Conservation (phyloP, 2,113 vertebrate genomes). For the Mohoua ochrocephala region DNA sequence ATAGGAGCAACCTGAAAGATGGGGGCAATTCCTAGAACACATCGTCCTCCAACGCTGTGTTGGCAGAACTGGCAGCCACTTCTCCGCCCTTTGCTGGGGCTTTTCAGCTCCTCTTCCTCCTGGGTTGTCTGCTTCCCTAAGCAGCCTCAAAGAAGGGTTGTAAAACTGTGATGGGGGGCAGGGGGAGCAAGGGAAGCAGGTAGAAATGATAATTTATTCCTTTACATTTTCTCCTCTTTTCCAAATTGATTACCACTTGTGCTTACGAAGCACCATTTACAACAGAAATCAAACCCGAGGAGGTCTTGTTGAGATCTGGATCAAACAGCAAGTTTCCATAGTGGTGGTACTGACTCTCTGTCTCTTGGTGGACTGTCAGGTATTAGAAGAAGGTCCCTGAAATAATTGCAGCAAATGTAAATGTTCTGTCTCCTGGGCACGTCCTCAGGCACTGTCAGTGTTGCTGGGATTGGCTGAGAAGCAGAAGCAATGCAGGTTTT, state of each 20-base stretch:
- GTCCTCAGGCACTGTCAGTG: neutral
- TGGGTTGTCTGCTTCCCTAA: neutral
- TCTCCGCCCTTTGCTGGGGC: neutral
- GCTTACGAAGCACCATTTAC: neutral
- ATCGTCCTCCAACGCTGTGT: rapidly evolving
- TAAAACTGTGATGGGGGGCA: neutral
- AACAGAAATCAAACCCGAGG: neutral
- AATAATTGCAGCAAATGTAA: neutral
- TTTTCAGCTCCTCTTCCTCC: neutral
- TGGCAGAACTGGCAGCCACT: neutral
- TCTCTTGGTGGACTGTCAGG: neutral
- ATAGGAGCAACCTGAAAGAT: neutral
- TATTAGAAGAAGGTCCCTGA: neutral
- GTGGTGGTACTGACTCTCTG: neutral
- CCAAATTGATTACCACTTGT: neutral
- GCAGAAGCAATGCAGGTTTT: neutral
- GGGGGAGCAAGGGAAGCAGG: neutral
- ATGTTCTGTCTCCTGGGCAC: neutral
- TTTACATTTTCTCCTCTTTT: neutral
- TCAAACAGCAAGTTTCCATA: neutral
- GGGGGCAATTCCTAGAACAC: neutral
- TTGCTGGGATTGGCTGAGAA: neutral
- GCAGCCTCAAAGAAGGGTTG: neutral
- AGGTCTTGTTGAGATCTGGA: neutral
- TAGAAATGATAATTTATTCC: neutral